Evolutionary conservation across 2,113 vertebrate genomes (phyloP).

Genomic region (Urocitellus parryii): DNA sequence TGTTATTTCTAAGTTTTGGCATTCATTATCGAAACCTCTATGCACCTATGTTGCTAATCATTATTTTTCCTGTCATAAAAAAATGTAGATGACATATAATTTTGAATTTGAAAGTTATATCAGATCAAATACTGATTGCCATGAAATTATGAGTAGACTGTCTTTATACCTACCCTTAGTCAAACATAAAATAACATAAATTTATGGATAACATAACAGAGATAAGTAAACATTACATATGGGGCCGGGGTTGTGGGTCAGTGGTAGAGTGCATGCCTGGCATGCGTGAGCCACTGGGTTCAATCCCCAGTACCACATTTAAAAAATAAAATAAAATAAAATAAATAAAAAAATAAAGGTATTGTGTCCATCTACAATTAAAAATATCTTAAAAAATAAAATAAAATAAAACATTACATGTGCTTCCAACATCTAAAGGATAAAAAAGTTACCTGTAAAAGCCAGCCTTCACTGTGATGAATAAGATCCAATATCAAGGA

Average conservation of each 20-base stretch:
- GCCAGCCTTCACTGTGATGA: background rate
- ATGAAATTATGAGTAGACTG: background rate
- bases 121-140: background rate
- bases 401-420: background rate
- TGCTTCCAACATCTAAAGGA: background rate
- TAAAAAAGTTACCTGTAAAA: background rate
- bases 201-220: background rate
- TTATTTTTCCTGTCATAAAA: background rate
- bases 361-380: no score
- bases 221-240: background rate
- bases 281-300: no score
- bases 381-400: no score
- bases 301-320: no score
- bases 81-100: background rate
- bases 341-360: no score
- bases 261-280: no score
- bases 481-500: background rate
- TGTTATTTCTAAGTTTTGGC: background rate
- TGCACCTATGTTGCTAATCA: background rate
- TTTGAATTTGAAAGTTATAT: conserved; percentile 11
- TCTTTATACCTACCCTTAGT: background rate
- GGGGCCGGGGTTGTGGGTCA: no score
- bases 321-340: no score
- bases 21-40: background rate
- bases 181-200: background rate